Evolutionary conservation across 2,113 vertebrate species (phyloP).

Genomic region (Poeciliopsis prolifica): DNA sequence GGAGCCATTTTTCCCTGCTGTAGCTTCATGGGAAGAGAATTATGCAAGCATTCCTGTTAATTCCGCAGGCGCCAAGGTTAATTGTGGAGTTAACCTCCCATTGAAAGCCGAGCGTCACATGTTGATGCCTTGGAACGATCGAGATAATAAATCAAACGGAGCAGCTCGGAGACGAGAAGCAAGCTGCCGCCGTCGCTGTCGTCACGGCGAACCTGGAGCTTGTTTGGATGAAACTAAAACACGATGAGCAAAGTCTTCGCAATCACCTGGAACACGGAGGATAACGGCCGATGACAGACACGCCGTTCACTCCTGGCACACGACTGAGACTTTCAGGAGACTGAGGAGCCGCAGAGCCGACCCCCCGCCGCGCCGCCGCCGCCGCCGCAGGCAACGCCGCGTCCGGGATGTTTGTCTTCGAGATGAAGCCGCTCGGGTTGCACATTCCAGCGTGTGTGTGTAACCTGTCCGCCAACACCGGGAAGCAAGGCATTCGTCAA

Average conservation of each 20-base stretch:
- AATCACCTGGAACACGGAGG: slow-evolving; percentile 41
- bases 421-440: slow-evolving; percentile 38
- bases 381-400: slow-evolving; percentile 41
- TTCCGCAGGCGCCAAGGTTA: slow-evolving; percentile 37
- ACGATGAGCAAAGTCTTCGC: slow-evolving; percentile 14
- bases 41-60: slow-evolving; percentile 48
- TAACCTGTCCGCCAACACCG: slow-evolving; percentile 31
- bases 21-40: slow-evolving; percentile 6
- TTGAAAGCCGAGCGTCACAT: slow-evolving; percentile 49
- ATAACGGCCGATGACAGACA: slow-evolving; percentile 31
- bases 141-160: slow-evolving; percentile 54
- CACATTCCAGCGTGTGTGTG: slow-evolving; percentile 47
- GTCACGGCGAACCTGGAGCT: slow-evolving; percentile 26
- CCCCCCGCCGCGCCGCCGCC: slow-evolving; percentile 20
- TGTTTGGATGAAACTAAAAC: slow-evolving; percentile 45
- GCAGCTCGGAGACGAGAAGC: slow-evolving; percentile 32
- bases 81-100: slow-evolving; percentile 27
- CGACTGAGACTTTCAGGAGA: slow-evolving; percentile 46
- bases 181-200: background rate
- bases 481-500: slow-evolving; percentile 27
- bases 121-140: slow-evolving; percentile 45
- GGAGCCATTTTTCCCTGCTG: slow-evolving; percentile 24
- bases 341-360: slow-evolving; percentile 32
- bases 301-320: slow-evolving; percentile 36
- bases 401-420: slow-evolving; percentile 35